These are phyloP conservation scores for Megalops atlanticus DNA, from an alignment of 2,113 vertebrate species.

Conservation along the genomic window DNA sequence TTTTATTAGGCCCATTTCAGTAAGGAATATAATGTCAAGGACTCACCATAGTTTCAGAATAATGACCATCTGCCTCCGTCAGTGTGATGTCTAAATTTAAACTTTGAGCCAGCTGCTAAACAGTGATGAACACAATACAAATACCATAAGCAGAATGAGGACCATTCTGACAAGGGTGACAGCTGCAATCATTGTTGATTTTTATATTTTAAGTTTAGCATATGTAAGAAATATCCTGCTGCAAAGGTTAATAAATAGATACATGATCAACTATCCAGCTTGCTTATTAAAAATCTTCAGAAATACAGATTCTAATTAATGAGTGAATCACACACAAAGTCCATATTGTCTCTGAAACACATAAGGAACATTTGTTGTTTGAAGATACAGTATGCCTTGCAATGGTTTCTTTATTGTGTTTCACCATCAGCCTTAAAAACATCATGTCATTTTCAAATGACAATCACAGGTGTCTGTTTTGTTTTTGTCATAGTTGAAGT, in stretches of 20 bases:
- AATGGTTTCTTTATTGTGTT: constrained; percentile 43
- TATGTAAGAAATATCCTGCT: too few relatives aligned
- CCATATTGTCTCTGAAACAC: background rate
- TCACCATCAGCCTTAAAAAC: constrained; percentile 52
- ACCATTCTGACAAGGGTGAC: too few relatives aligned
- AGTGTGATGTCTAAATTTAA: background rate
- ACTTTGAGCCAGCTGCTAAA: too few relatives aligned
- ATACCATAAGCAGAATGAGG: background rate
- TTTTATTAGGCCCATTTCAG: background rate
- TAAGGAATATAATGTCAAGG: background rate
- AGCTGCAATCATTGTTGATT: too few relatives aligned
- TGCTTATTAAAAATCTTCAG: too few relatives aligned
- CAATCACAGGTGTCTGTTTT: constrained; percentile 53
- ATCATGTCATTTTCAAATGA: constrained; percentile 54
- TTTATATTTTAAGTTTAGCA: too few relatives aligned
- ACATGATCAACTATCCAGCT: too few relatives aligned
- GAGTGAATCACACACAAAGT: background rate
- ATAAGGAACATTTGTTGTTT: too few relatives aligned
- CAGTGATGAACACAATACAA: background rate
- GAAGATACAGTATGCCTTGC: background rate
- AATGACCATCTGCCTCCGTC: background rate
- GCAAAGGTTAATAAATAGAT: too few relatives aligned
- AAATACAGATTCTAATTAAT: too few relatives aligned
- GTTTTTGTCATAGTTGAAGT: constrained; percentile 47
- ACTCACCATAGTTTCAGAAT: background rate